These are phyloP conservation scores for Geopemphigus sp. DNA, from an alignment of 1,140 invertebrate species.

Conservation along the genomic window DNA sequence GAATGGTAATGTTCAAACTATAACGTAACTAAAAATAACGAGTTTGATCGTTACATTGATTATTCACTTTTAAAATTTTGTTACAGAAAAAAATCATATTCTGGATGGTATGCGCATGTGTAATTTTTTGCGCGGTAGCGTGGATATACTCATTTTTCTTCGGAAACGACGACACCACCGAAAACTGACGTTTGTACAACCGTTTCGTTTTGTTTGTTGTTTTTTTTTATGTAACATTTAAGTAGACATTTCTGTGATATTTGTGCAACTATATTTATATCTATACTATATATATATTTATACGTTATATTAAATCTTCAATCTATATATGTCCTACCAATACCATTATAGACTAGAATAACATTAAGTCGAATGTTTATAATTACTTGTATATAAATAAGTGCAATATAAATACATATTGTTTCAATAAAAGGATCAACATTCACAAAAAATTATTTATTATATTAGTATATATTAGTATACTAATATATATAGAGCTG, in stretches of 20 bases:
- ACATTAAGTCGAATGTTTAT: neutral
- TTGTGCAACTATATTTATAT: slow-evolving; percentile 15
- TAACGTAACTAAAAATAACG: neutral
- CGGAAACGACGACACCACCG: neutral
- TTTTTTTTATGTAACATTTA: slow-evolving; percentile 14
- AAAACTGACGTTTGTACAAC: slow-evolving; percentile 13
- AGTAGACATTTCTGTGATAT: slow-evolving; percentile 34
- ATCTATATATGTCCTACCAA: neutral
- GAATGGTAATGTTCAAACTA: slow-evolving; percentile 49
- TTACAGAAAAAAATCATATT: slow-evolving; percentile 45
- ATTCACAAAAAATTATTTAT: too few species aligned
- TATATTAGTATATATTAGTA: too few species aligned
- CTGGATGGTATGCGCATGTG: neutral
- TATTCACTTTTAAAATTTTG: neutral
- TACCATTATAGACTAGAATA: slow-evolving; percentile 14
- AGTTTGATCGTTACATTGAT: neutral
- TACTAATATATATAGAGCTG: too few species aligned
- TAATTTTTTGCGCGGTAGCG: neutral
- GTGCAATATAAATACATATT: neutral
- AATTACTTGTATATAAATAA: neutral
- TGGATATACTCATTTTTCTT: slow-evolving; percentile 25
- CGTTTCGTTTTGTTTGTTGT: neutral
- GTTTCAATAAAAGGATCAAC: neutral
- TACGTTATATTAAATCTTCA: neutral
- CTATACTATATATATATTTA: neutral